Base-by-base conservation (phyloP, 1,140 invertebrate genomes). In the Archegozetes longisetosus region DNA sequence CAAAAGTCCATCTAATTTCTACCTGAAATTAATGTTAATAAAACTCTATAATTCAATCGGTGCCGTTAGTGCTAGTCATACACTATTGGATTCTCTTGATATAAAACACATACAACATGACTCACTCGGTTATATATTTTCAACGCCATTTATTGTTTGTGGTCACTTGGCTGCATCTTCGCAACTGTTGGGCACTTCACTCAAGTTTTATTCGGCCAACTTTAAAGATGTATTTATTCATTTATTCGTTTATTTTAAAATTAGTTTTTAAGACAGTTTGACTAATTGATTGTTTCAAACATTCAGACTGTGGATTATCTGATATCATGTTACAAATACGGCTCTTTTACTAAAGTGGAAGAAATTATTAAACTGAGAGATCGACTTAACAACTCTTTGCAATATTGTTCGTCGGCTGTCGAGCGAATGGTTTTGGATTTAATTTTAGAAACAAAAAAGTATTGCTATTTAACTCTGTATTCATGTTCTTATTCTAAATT, bases 101-200 rank as follows among this genome's bases (percentile, higher is more conserved):
- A 79, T 91, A 53, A 97, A 97, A 75, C 88, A 95, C 73, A 82
- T 96, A 62, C 92, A 96, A 70, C 76, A 93, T 69, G 89, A 95
- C 74, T 89, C 90, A 0, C 74, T 96, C 48, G 75, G 74, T 68
- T 76, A 70, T 74, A 74, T 89, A 55, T 82, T 89, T 70, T 80
- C 80, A 56, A 81, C 82, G 63, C 77, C 85, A 61, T 74, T 90
- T 58, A 74, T 79, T 2, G 73, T 82, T 51, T 76, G 80, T 23
- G 86, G 82, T 4, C 78, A 84, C 51, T 81, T 83, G 66, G 72
- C 77, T 0, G 72, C 81, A 27, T 82, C 82, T 25, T 73, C 76
- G 3, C 73, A 76, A 57, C 77, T 82, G 40, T 81, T 84, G 64
- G 80, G 82, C 64, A 73, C 77, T 22, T 83, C 87, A 46, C 75